These are phyloP conservation scores for Drosophila littoralis DNA, from an alignment of 1,140 invertebrate genomes.

Conservation along the genomic window DNA sequence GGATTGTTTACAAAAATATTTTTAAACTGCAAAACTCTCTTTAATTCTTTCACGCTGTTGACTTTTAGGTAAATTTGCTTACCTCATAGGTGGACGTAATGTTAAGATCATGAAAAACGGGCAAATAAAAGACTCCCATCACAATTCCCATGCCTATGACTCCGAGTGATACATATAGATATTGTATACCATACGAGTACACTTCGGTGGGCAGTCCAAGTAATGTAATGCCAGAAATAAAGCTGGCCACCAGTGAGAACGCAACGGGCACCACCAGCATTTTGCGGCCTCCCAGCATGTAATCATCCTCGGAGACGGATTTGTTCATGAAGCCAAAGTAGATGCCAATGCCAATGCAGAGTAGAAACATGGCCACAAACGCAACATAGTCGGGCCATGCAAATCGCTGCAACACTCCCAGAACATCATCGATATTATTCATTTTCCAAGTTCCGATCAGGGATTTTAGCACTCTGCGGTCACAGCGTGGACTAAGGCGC, in stretches of 20 bases:
- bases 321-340: slow-evolving; percentile 87
- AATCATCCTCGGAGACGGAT: slow-evolving; percentile 86
- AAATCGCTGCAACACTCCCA: slow-evolving; percentile 84
- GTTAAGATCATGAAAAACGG: slow-evolving; percentile 92
- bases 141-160: slow-evolving; percentile 88
- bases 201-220: slow-evolving; percentile 96
- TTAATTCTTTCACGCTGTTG: too few species aligned
- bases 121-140: slow-evolving; percentile 89
- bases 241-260: slow-evolving; percentile 88
- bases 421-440: slow-evolving; percentile 86
- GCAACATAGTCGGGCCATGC: slow-evolving; percentile 85
- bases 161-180: slow-evolving; percentile 87
- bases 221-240: slow-evolving; percentile 96
- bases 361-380: slow-evolving; percentile 85
- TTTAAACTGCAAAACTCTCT: too few species aligned
- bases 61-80: slow-evolving; percentile 18
- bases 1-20: too few species aligned
- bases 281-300: slow-evolving; percentile 87
- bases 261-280: slow-evolving; percentile 86
- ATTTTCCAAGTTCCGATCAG: slow-evolving; percentile 42
- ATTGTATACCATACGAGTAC: slow-evolving; percentile 94
- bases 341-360: slow-evolving; percentile 87
- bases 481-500: slow-evolving; percentile 26
- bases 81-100: slow-evolving; percentile 94
- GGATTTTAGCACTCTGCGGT: slow-evolving; percentile 6